Evolutionary conservation across 2,888 invertebrate species (phyloP).

Genomic region (Idaea straminata): DNA sequence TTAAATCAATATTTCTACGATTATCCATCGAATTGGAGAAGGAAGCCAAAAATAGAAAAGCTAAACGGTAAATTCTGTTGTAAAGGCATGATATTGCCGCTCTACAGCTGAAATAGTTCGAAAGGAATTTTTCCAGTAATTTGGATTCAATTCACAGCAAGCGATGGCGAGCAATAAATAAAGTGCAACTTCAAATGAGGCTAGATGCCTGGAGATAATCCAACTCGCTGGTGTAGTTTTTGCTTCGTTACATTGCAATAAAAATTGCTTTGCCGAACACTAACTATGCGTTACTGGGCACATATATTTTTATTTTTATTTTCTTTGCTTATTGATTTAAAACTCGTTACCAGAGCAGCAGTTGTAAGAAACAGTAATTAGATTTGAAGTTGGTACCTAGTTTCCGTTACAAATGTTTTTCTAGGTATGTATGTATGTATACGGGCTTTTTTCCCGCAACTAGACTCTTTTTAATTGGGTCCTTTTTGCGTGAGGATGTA

Average conservation of each 20-base stretch:
- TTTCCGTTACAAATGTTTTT: no score
- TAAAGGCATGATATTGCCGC: slow-evolving; percentile 29
- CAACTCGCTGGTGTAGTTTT: slow-evolving; percentile 58
- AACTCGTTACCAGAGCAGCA: slow-evolving; percentile 9
- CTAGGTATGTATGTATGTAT: no score
- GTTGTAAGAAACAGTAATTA: not conserved
- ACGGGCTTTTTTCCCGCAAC: no score
- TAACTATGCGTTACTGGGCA: slow-evolving; percentile 31
- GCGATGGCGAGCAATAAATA: slow-evolving; percentile 64
- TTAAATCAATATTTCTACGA: not conserved
- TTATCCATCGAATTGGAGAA: not conserved
- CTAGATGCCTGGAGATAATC: slow-evolving; percentile 65
- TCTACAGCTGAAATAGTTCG: slow-evolving; percentile 38
- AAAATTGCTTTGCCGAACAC: slow-evolving; percentile 43
- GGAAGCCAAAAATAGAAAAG: not conserved
- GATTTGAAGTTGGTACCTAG: no score
- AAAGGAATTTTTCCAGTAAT: slow-evolving; percentile 58
- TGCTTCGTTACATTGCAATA: slow-evolving; percentile 58
- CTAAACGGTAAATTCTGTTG: not conserved
- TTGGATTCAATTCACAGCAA: slow-evolving; percentile 68
- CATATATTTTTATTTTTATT: slow-evolving; percentile 26
- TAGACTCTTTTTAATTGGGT: no score
- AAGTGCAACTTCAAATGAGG: slow-evolving; percentile 68
- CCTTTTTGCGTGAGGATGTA: no score
- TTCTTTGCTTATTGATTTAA: slow-evolving; percentile 13